Percentiles rank a stretch among this genome's conserved stretches.
Evolutionary conservation across 2,888 invertebrate species (phyloP).

Genomic region (Onthophagus sagittarius): DNA sequence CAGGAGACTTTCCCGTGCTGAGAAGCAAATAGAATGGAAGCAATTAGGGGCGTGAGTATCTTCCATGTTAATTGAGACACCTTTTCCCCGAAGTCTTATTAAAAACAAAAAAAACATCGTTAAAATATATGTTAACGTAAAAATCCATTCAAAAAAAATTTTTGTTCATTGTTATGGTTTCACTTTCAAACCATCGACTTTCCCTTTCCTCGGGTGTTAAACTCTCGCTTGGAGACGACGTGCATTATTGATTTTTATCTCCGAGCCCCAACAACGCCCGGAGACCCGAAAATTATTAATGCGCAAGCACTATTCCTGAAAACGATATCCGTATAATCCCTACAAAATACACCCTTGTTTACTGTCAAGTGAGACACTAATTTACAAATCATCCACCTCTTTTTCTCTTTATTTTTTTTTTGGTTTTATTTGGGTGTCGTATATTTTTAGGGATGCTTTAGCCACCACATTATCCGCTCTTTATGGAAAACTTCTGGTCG

Average conservation of each 20-base stretch:
- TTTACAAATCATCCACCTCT: background rate
- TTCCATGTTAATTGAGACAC: conserved; percentile 2
- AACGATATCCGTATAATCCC: background rate
- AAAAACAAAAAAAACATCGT: no score
- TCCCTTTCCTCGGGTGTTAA: conserved; percentile 1
- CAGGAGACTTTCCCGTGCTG: conserved; percentile 54
- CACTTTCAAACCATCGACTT: conserved; percentile 11
- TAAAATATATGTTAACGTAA: no score
- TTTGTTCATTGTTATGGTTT: background rate
- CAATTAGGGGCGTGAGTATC: conserved; percentile 66
- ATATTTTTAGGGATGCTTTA: conserved; percentile 70
- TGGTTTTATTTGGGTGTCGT: background rate
- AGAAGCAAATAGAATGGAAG: conserved; percentile 59
- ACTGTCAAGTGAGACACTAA: background rate
- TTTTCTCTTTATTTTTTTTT: background rate
- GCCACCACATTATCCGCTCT: conserved; percentile 88
- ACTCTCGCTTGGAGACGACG: background rate
- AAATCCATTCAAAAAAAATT: no score
- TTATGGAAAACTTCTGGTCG: conserved; percentile 89
- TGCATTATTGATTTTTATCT: conserved; percentile 24
- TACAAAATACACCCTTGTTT: background rate
- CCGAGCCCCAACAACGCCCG: background rate
- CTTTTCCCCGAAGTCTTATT: background rate
- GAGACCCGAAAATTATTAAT: background rate
- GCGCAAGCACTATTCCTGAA: background rate